Evolutionary conservation across 2,113 vertebrate species (phyloP).

Genomic region (Nibea coibor): DNA sequence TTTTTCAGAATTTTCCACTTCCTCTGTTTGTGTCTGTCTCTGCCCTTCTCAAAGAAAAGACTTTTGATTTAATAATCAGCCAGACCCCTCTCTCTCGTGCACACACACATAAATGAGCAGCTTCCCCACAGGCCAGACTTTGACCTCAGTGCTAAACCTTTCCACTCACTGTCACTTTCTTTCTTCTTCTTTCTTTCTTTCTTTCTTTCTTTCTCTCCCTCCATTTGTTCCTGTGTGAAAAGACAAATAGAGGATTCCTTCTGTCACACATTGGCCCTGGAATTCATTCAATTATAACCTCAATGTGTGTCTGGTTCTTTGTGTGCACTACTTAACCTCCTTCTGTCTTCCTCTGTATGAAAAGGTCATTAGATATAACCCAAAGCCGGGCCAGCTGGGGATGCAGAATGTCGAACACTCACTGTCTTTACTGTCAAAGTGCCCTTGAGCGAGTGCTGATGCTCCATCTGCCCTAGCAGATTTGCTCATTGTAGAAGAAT

Average conservation of each 20-base stretch:
- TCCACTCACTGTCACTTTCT: slow-evolving; percentile 1
- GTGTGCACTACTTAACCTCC: slow-evolving; percentile 10
- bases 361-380: slow-evolving; percentile 12
- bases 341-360: background rate
- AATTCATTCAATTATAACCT: slow-evolving; percentile 17
- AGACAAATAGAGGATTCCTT: slow-evolving; percentile 4
- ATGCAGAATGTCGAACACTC: slow-evolving; percentile 2
- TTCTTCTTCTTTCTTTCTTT: background rate
- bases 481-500: background rate
- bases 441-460: background rate
- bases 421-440: background rate
- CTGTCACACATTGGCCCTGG: slow-evolving; percentile 4
- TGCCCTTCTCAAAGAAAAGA: background rate
- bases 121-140: background rate
- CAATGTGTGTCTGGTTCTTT: slow-evolving; percentile 2
- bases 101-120: background rate
- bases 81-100: background rate
- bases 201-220: background rate
- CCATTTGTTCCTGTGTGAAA: slow-evolving; percentile 1
- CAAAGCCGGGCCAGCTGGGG: background rate
- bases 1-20: background rate
- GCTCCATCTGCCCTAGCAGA: background rate
- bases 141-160: slow-evolving; percentile 7
- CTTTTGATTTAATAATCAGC: slow-evolving; percentile 8
- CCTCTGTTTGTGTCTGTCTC: background rate